Base-by-base conservation (phyloP, 2,888 invertebrate genomes). In the Podotricha telesiphe region DNA sequence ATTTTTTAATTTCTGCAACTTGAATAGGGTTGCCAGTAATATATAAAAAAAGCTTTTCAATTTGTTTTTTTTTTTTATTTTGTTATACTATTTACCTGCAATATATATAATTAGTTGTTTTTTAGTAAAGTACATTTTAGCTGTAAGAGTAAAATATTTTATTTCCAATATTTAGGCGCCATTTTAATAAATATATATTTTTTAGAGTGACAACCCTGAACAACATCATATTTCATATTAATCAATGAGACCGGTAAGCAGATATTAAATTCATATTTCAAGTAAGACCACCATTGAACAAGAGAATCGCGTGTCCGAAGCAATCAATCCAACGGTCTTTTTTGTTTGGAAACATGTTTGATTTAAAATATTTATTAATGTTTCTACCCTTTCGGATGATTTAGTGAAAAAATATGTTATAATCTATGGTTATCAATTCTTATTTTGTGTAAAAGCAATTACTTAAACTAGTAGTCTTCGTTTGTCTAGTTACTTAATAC, bases 221-320 rank as follows among this genome's bases (percentile, higher is more conserved):
- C 47, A 47, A 17, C 47, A n/a, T 47, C 69, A 37, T 42, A 64
- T 50, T 56, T 47, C 66, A 40, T 48, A 64, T 64, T 56, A 61
- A 68, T 61, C 55, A 68, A 56, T 62, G 51, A 51, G 51, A 45
- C 53, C 56, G 61, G 63, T 66, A 55, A 68, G 56, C 62, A 62
- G 53, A 66, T 53, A 63, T 51, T 65, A 42, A 69, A 69, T 66
- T 71, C 51, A 66, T 71, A 40, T 68, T 70, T 70, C 65, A 68
- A 56, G 13, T 56, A 45, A 37, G n/a, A 64, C 65, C 68, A 74
- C 72, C 65, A 69, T 69, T 65, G 37, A 55, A 19, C 28, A 47
- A 56, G 58, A 50, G 28, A 62, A 53, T 74, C 70, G 67, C 68
- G 65, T 71, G 74, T 75, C 71, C 67, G 65, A 72, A 62, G 67